Evolutionary conservation across 2,113 vertebrate genomes (phyloP).

Genomic region (Galeopterus variegatus): DNA sequence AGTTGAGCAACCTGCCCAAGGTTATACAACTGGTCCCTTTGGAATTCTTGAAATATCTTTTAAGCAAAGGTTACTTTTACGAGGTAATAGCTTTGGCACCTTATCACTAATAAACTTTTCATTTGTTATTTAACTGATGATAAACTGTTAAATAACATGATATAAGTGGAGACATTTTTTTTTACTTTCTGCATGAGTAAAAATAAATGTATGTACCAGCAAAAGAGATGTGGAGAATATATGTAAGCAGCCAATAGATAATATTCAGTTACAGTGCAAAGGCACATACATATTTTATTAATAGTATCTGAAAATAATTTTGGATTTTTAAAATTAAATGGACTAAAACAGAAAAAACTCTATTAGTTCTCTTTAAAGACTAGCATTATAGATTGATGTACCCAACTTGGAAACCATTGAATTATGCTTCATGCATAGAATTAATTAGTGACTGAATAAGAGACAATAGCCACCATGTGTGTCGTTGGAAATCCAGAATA

Average conservation of each 20-base stretch:
- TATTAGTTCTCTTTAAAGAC: constrained; percentile 19
- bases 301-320: constrained; percentile 24
- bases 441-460: constrained; percentile 32
- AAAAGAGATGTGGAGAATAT: neutral
- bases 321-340: neutral
- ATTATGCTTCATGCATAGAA: neutral
- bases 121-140: neutral
- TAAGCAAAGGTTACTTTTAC: neutral
- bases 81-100: neutral
- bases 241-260: neutral
- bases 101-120: neutral
- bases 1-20: neutral
- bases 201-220: neutral
- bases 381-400: neutral
- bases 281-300: neutral
- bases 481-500: neutral
- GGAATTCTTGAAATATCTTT: neutral
- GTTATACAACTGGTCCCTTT: neutral
- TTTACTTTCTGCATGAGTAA: neutral
- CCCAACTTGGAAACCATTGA: constrained; percentile 26
- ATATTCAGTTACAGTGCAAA: neutral
- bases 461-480: neutral
- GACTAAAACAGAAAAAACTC: neutral
- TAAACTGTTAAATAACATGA: neutral
- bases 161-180: neutral